Evolutionary conservation across 2,888 invertebrate species (phyloP).

Genomic region (Silvanus unidentatus): DNA sequence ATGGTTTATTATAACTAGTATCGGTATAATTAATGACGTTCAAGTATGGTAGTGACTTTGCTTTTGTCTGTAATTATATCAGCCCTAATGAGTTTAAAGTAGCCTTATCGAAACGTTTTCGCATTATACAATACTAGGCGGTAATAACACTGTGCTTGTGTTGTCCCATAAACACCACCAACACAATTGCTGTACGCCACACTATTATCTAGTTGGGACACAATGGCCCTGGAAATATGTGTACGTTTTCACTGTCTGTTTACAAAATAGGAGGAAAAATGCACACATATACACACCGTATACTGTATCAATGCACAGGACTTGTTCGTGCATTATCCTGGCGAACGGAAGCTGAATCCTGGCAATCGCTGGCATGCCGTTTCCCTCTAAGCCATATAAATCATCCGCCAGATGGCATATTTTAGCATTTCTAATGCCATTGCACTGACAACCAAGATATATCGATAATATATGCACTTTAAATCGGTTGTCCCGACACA

Average conservation of each 20-base stretch:
- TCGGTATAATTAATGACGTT: conserved; percentile 43
- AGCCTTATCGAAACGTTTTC: conserved; percentile 16
- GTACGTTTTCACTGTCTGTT: too few species aligned
- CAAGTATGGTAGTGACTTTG: conserved; percentile 42
- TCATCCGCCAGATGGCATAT: conserved; percentile 49
- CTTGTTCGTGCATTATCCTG: conserved; percentile 14
- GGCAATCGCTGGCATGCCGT: conserved; percentile 17
- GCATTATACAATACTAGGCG: too few species aligned
- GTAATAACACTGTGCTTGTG: too few species aligned
- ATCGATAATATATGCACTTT: conserved; percentile 47
- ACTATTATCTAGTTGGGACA: too few species aligned
- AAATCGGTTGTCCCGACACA: conserved; percentile 27
- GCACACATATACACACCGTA: too few species aligned
- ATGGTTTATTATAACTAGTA: conserved; percentile 45
- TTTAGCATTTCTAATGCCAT: conserved; percentile 47
- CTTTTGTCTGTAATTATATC: conserved; percentile 42
- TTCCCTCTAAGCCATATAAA: conserved; percentile 35
- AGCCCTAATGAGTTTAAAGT: conserved; percentile 42
- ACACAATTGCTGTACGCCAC: too few species aligned
- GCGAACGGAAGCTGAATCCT: conserved; percentile 21
- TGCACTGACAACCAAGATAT: conserved; percentile 45
- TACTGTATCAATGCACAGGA: conserved; percentile 2
- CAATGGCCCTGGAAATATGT: too few species aligned
- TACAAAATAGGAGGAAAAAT: too few species aligned
- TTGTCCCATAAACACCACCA: too few species aligned